Percentiles rank a stretch among this genome's conserved stretches.
phyloP scores from a whole-genome alignment of 1,140 invertebrate genomes.

The Cherax destructor region DNA sequence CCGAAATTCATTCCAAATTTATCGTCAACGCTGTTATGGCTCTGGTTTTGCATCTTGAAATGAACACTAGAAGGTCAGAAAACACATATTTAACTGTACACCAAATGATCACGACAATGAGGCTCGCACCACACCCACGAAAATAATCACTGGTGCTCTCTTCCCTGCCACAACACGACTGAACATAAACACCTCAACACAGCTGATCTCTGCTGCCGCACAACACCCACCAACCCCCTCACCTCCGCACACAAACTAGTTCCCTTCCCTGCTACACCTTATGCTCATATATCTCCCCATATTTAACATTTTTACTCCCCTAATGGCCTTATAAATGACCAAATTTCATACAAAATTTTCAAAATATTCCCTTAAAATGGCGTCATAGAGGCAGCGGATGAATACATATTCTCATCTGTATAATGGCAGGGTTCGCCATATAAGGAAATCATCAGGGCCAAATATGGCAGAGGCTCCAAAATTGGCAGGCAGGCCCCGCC shows the following conservation, averaged over 20 bases:
- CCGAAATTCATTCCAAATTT: constrained; percentile 72
- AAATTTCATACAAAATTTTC: constrained; percentile 60
- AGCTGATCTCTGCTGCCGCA: constrained; percentile 68
- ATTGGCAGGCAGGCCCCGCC: constrained; percentile 56
- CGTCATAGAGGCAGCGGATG: constrained; percentile 4
- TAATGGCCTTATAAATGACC: background rate
- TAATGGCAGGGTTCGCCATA: constrained; percentile 70
- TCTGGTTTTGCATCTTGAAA: constrained; percentile 70
- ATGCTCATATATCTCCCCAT: background rate
- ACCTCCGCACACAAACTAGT: constrained; percentile 54
- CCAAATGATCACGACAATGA: constrained; percentile 54
- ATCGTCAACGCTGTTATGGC: constrained; percentile 68
- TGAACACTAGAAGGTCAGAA: constrained; percentile 46
- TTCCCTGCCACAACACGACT: constrained; percentile 69
- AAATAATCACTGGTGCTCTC: constrained; percentile 40
- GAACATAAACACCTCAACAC: constrained; percentile 63
- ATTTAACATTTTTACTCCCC: background rate
- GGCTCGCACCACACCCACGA: constrained; percentile 47
- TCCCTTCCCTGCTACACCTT: constrained; percentile 17
- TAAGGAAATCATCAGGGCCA: constrained; percentile 67
- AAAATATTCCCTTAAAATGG: background rate
- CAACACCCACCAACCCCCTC: constrained; percentile 14
- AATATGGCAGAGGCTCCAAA: constrained; percentile 67
- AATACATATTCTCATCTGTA: constrained; percentile 66
- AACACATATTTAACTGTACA: constrained; percentile 67